phyloP scores from a whole-genome alignment of 2,797 vertebrate genomes.

The Myotis daubentonii region DNA sequence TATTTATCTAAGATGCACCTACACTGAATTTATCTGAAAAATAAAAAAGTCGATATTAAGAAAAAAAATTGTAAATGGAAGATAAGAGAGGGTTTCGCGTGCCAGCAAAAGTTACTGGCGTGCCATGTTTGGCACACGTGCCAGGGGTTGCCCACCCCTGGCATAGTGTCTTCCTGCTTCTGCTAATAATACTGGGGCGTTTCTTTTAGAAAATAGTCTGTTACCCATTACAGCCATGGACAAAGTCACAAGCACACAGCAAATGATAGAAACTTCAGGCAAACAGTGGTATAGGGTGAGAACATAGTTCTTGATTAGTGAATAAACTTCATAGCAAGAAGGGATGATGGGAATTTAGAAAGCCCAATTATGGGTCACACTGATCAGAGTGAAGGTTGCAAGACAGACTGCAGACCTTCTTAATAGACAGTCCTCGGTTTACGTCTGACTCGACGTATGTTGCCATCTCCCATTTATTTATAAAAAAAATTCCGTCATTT shows the following conservation, averaged over 20 bases:
- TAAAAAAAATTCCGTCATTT: too few relatives aligned
- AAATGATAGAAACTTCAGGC: neutral
- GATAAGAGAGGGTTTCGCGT: too few relatives aligned
- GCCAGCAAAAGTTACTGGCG: too few relatives aligned
- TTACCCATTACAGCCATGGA: neutral
- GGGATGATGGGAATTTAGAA: neutral
- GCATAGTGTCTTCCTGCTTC: neutral
- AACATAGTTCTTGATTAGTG: neutral
- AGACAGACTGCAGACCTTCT: neutral
- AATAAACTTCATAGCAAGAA: neutral
- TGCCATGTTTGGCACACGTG: too few relatives aligned
- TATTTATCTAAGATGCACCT: too few relatives aligned
- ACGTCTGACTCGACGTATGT: too few relatives aligned
- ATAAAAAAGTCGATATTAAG: too few relatives aligned
- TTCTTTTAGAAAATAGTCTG: constrained; percentile 28
- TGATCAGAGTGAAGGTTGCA: neutral
- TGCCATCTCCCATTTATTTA: too few relatives aligned
- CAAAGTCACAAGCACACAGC: neutral
- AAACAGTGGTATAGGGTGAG: neutral
- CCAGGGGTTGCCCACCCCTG: too few relatives aligned
- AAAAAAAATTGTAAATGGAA: too few relatives aligned
- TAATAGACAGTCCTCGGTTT: neutral
- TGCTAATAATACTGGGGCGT: neutral
- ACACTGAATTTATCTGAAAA: too few relatives aligned
- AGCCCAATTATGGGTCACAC: neutral